Conservation (phyloP, 2,888 invertebrate species). For the Hyalella azteca region DNA sequence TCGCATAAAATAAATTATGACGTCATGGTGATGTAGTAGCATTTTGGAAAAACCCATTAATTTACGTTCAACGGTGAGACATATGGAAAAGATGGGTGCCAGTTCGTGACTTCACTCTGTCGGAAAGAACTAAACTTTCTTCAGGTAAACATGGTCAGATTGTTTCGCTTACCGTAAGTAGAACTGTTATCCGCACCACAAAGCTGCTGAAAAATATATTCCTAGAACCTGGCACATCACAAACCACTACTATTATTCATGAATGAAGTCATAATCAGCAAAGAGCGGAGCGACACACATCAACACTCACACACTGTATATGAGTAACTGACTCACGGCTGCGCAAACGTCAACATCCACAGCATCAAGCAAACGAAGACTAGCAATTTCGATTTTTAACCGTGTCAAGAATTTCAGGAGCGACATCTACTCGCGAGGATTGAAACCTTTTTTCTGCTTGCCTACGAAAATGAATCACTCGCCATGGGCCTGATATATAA, state of each 20-base stretch:
- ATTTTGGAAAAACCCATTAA: no score
- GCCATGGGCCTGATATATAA: no score
- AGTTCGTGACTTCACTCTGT: slow-evolving; percentile 1
- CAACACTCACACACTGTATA: not conserved
- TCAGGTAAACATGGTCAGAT: no score
- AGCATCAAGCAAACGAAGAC: not conserved
- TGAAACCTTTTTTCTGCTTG: no score
- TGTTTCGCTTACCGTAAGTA: not conserved
- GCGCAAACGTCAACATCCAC: slow-evolving; percentile 26
- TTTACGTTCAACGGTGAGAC: no score
- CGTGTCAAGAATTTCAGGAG: no score
- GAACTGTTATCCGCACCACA: slow-evolving; percentile 22
- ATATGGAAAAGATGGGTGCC: slow-evolving; percentile 21
- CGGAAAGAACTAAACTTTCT: not conserved
- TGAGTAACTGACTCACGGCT: slow-evolving; percentile 29
- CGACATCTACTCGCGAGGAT: no score
- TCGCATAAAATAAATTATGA: no score
- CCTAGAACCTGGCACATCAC: not conserved
- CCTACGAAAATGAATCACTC: no score
- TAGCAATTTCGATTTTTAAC: no score
- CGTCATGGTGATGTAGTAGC: no score
- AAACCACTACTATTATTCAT: not conserved
- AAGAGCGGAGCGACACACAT: not conserved
- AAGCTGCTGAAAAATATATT: not conserved
- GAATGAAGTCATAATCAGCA: not conserved